Evolutionary conservation across 2,888 invertebrate genomes (phyloP), one percentile per base, ranked within the genome.

Genomic region (Danaus chrysippus): DNA sequence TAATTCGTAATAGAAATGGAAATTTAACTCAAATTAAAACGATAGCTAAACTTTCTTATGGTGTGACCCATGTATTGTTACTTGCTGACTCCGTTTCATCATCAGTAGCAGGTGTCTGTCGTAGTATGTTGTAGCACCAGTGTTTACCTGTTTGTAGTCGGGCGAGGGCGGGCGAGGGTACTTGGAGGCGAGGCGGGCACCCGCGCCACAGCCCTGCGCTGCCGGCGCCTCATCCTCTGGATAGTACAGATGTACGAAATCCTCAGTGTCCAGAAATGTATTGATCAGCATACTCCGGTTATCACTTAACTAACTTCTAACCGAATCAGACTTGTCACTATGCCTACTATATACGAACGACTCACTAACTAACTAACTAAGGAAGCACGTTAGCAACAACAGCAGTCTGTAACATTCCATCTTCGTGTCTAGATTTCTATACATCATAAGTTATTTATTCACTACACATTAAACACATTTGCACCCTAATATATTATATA

Each of bases 221-320:
- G 71, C 77, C 59, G 82, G 78, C 54, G 83, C 78, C 77, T 91
- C 91, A 87, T 91, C 91, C 80, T 91, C 91, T 62, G 89, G 83
- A 68, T 91, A 91, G 77, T 91, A 90, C 59, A 91, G 78, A 67
- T 91, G 91, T 84, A 91, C 91, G 87, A 91, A 91, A 82, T 91
- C 91, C 79, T 91, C 91, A 86, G 91, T 91, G 87, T 91, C 91
- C 83, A 91, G 82, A 75, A 78, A 89, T 62, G 91, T 91, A 79
- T 91, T 91, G 83, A 91, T 91, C 89, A 91, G 84, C 91, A 91
- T 91, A 85, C 79, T 87, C 83, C 82, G 83, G 70, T 70, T 65
- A 71, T 61, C 53, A 49, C 17, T 49, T 81, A 81, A 76, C 83
- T 81, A 86, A 83, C 80, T 80, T 85, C 83, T 85, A 83, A 83